These are phyloP conservation scores for Glyptemys insculpta DNA, from an alignment of 2,797 vertebrate genomes.

Conservation along the genomic window DNA sequence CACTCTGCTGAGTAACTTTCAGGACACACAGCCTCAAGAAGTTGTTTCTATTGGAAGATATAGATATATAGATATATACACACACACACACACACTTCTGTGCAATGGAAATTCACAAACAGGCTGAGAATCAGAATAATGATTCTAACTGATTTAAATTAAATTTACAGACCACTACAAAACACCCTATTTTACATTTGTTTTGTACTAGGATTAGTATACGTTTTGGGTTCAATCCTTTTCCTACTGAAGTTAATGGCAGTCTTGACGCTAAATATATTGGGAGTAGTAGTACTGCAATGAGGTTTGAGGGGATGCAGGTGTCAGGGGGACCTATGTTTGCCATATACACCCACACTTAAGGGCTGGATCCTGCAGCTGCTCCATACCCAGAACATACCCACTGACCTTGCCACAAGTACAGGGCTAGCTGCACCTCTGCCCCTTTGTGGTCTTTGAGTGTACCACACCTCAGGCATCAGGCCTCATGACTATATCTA, in stretches of 20 bases:
- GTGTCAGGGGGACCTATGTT: background rate
- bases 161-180: background rate
- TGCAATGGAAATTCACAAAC: background rate
- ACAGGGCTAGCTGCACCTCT: background rate
- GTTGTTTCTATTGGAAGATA: conserved; percentile 89
- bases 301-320: fast-evolving
- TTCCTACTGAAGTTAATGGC: background rate
- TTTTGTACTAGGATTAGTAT: background rate
- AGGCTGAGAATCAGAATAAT: background rate
- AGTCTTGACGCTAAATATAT: fast-evolving
- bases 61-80: too few relatives aligned
- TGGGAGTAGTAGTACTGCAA: background rate
- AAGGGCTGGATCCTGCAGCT: background rate
- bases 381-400: background rate
- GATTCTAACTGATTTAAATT: background rate
- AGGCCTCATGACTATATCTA: background rate
- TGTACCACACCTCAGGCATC: background rate
- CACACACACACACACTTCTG: background rate
- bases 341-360: background rate
- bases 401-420: background rate
- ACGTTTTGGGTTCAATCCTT: fast-evolving
- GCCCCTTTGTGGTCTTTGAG: background rate
- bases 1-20: conserved; percentile 99
- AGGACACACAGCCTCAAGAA: conserved; percentile 96
- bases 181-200: background rate